These are phyloP conservation scores for Vipera ursinii DNA, from an alignment of 2,797 vertebrate genomes.

Conservation along the genomic window DNA sequence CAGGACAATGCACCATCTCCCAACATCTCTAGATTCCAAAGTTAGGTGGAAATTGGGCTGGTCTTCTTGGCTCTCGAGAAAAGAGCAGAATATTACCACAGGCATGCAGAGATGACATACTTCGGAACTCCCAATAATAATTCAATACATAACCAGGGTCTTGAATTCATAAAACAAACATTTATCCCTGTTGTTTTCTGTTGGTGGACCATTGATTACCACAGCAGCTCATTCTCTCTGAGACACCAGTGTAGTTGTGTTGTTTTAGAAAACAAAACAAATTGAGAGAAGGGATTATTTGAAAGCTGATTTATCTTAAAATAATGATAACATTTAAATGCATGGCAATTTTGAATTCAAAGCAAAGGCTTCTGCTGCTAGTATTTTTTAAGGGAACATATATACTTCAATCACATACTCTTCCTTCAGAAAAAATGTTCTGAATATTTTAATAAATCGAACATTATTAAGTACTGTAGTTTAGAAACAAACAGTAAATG, in stretches of 20 bases:
- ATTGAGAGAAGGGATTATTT: neutral
- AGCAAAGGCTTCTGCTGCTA: neutral
- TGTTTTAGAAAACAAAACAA: neutral
- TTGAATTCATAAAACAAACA: neutral
- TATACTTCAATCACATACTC: neutral
- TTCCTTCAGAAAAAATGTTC: constrained; percentile 1
- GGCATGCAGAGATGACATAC: neutral
- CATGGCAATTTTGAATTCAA: neutral
- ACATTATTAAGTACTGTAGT: neutral
- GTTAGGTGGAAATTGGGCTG: constrained; percentile 3
- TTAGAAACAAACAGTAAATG: neutral
- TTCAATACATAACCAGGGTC: neutral
- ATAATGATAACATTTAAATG: neutral
- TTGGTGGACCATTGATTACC: neutral
- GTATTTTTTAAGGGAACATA: neutral
- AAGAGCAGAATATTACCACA: neutral
- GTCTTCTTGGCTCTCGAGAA: neutral
- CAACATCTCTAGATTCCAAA: constrained; percentile 2
- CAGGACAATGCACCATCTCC: constrained; percentile 18
- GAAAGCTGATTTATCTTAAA: neutral
- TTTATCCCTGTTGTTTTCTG: neutral
- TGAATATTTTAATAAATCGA: neutral
- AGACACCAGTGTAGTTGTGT: neutral
- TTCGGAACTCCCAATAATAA: neutral
- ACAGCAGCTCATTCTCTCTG: neutral